Evolutionary conservation across 2,888 invertebrate genomes (phyloP), one percentile per base, ranked within the genome.

Genomic region (Xestoiulus laeticollis): DNA sequence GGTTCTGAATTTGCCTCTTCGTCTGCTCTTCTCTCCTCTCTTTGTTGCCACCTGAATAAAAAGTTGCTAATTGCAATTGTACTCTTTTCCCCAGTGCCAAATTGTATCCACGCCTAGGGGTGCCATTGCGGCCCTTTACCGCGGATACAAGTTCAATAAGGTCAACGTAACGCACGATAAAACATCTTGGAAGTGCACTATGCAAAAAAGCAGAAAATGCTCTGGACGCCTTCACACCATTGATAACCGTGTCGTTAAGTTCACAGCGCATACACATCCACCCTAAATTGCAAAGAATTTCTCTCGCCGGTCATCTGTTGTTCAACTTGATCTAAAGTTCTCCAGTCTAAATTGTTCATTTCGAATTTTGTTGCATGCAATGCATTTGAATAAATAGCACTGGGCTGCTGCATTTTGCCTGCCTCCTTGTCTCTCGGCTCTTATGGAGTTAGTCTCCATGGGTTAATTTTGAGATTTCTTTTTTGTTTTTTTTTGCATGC

Each of bases 181-280:
- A 68, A 68, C 26, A 22, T 6, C 68, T 26, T 68, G 68, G 68
- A 22, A 68, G 68, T 68, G 68, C 68, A 68, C 68, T 26, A 68
- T 26, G 68, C 68, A 68, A 26, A 68, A 68, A 68, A 68, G 68
- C 26, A n/a, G 68, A 68, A 68, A 68, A 68, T 68, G 68, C 22
- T 68, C 26, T 22, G 68, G 68, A 68, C 68, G 68, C 68, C 68
- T 68, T 68, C 68, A 68, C 68, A 68, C 68, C 68, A 68, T 68
- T 26, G 22, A 22, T 0, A 68, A 68, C 68, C 68, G 68, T 5
- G 68, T 68, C 26, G 68, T 68, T 10, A 68, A 68, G 68, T 68
- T 68, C 26, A 68, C 68, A 6, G 68, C 22, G 68, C 68, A 68
- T 22, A 68, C 68, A 12, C 68, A 68, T 68, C 68, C 68, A 10